Base-by-base conservation (phyloP, 2,113 vertebrate genomes). In the Oncorhynchus mykiss region DNA sequence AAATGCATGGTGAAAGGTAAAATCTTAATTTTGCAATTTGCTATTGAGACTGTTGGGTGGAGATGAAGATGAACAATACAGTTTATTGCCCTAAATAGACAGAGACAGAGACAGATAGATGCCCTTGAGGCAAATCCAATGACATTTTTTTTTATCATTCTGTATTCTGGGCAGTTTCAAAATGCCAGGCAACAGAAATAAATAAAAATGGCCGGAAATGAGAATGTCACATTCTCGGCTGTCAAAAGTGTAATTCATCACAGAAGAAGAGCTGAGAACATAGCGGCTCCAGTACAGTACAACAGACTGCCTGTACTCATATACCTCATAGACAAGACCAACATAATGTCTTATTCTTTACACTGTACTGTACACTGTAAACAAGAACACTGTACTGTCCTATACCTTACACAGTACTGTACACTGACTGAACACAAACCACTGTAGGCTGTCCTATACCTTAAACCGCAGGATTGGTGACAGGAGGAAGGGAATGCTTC, bases 121-220 rank as follows among this genome's bases (percentile, higher is more conserved):
- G 93, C 91, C 94, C 95, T 95, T 94, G 92, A 94, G 91, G 88
- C 82, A 85, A 86, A 91, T 87, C 87, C 90, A 95, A 95, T 93
- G 94, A 91, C 92, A 76, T 7, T 8, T 34, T 34, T 31, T 34
- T 34, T 34, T 34, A 87, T 95, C 90, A 93, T 95, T 94, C 90
- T 88, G 93, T 94, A 94, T 95, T 95, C 90, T 91, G 90, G 90
- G 92, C 92, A 93, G 90, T 92, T 94, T 95, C 93, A 89, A 94
- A 95, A 95, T 93, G 93, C 93, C 92, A 92, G 39, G 8, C 39
- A 88, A 93, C 91, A 88, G 90, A 92, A 91, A 94, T 92, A 93
- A 94, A 95, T 94, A 95, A 94, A 93, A 74, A 93, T 88, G 89
- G 93, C 8, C 39, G 39, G 7, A 39, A 39, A 39, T 39, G 1